These are phyloP conservation scores for Habroteleia sp. DNA, from an alignment of 2,888 invertebrate genomes.

Conservation along the genomic window DNA sequence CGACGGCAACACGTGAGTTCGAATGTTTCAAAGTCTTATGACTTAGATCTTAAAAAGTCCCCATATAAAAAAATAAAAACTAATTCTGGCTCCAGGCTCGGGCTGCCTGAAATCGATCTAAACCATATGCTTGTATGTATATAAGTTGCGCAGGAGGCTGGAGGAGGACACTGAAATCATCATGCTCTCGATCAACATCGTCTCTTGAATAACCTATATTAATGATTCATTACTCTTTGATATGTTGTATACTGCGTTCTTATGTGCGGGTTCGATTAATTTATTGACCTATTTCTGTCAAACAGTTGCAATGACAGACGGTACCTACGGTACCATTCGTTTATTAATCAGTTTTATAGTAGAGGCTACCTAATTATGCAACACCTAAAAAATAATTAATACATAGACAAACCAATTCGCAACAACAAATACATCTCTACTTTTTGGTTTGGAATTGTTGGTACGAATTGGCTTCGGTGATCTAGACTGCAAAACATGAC, in stretches of 20 bases:
- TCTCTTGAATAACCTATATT: constrained; percentile 68
- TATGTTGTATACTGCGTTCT: too few relatives aligned
- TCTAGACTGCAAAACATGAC: constrained; percentile 74
- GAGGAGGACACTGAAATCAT: constrained; percentile 68
- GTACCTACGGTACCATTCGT: too few relatives aligned
- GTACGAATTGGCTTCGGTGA: constrained; percentile 65
- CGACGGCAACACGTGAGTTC: too few relatives aligned
- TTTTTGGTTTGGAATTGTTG: not conserved
- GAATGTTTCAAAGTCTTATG: too few relatives aligned
- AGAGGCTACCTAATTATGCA: constrained; percentile 56
- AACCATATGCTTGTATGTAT: constrained; percentile 54
- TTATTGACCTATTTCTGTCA: constrained; percentile 25
- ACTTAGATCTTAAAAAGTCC: too few relatives aligned
- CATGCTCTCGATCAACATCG: constrained; percentile 69
- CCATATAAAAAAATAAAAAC: not conserved
- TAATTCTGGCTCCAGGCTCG: constrained; percentile 5
- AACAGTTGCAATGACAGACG: not conserved
- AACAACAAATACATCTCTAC: too few relatives aligned
- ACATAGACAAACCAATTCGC: constrained; percentile 31
- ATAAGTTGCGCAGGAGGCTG: constrained; percentile 70
- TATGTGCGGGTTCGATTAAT: constrained; percentile 7
- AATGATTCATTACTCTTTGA: constrained; percentile 33
- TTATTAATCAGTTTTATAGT: constrained; percentile 23
- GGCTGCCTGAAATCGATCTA: constrained; percentile 50
- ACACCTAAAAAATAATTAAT: constrained; percentile 59